phyloP scores from a whole-genome alignment of 2,888 invertebrate genomes.

The Labia minor region DNA sequence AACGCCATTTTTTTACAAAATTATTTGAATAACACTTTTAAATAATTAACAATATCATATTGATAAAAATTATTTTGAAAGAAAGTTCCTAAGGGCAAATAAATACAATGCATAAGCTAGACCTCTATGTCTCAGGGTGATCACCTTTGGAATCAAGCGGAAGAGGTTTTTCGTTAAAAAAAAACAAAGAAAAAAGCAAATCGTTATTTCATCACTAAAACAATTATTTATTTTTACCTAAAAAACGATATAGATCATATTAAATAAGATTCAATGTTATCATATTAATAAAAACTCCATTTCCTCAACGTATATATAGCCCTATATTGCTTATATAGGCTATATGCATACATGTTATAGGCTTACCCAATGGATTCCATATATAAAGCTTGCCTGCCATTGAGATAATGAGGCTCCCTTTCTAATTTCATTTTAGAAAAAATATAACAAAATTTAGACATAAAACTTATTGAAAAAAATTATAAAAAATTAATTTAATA shows the following conservation, averaged over 20 bases:
- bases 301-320: background rate
- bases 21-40: conserved; percentile 15
- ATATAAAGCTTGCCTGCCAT: conserved; percentile 37
- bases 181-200: conserved; percentile 27
- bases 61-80: no score
- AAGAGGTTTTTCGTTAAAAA: conserved; percentile 23
- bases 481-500: conserved; percentile 29
- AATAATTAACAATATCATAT: no score
- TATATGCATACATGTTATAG: conserved; percentile 28
- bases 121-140: background rate
- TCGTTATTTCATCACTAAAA: conserved; percentile 29
- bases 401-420: conserved; percentile 31
- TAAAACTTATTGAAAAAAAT: conserved; percentile 32
- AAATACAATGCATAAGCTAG: conserved; percentile 19
- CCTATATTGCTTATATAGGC: background rate
- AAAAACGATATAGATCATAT: background rate
- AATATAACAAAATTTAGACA: conserved; percentile 27
- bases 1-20: conserved; percentile 28
- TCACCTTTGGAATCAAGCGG: conserved; percentile 21
- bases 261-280: background rate
- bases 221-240: conserved; percentile 26
- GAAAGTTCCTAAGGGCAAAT: background rate
- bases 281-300: background rate
- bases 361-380: conserved; percentile 40
- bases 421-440: conserved; percentile 30